phyloP scores from a whole-genome alignment of 2,113 vertebrate genomes.

The Actinemys pallida region DNA sequence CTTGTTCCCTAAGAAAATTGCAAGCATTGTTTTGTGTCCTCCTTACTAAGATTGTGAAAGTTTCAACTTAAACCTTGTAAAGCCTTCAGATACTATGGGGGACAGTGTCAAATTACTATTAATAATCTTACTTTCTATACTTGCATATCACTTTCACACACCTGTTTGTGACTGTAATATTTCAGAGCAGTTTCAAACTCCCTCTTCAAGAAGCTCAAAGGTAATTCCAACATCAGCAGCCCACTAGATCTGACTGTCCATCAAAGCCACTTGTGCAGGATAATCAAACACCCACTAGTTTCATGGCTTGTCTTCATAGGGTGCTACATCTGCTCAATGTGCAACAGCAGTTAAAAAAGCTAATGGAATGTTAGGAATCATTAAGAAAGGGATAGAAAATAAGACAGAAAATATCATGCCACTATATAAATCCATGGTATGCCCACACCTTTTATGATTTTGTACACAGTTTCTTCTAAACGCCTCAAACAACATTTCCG shows the following conservation, averaged over 20 bases:
- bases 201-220: conserved; percentile 82
- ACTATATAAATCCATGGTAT: too few relatives aligned
- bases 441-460: conserved; percentile 72
- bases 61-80: conserved; percentile 7
- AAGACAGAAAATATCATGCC: too few relatives aligned
- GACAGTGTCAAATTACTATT: neutral
- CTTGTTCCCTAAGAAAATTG: neutral
- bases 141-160: neutral
- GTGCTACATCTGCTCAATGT: conserved; percentile 1
- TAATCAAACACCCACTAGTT: conserved; percentile 85
- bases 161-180: conserved; percentile 76
- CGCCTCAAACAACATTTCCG: conserved; percentile 76
- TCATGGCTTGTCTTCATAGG: conserved; percentile 80
- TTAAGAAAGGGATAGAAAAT: too few relatives aligned
- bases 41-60: neutral
- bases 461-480: conserved; percentile 76
- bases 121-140: neutral
- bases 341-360: too few relatives aligned
- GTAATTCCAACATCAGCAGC: conserved; percentile 81
- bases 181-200: conserved; percentile 80
- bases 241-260: conserved; percentile 83
- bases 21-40: neutral
- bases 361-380: too few relatives aligned
- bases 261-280: conserved; percentile 80
- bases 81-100: neutral